phyloP scores from a whole-genome alignment of 1,140 invertebrate genomes.

The Asobara japonica region DNA sequence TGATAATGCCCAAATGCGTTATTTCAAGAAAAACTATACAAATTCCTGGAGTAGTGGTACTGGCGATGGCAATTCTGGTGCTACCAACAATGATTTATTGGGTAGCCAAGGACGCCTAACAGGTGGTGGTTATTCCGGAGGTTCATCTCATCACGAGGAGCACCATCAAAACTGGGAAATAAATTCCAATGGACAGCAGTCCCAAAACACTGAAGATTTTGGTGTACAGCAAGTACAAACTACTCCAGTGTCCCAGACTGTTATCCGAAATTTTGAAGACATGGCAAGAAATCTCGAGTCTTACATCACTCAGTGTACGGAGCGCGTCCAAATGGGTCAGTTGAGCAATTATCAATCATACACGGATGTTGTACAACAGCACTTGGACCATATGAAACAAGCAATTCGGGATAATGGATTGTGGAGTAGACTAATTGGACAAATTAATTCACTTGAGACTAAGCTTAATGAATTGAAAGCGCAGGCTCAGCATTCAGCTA shows the following conservation, averaged over 20 bases:
- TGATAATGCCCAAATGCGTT: conserved; percentile 42
- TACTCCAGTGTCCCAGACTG: neutral
- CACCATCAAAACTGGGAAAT: neutral
- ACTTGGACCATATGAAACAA: neutral
- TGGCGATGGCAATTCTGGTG: neutral
- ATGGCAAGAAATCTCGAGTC: neutral
- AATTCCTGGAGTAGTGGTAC: neutral
- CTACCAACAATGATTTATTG: neutral
- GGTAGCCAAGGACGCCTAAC: neutral
- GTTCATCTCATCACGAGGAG: neutral
- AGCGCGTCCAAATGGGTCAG: neutral
- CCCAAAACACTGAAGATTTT: conserved; percentile 7
- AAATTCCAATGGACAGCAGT: neutral
- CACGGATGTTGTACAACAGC: neutral
- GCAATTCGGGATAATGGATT: neutral
- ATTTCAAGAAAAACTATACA: conserved; percentile 52
- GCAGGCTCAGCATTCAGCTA: neutral
- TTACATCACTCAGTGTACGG: neutral
- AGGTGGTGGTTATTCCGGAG: neutral
- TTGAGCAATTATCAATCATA: neutral
- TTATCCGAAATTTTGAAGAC: neutral
- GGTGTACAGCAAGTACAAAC: neutral
- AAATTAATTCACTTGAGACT: neutral
- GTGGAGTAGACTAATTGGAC: neutral
- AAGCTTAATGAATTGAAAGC: neutral